phyloP scores from a whole-genome alignment of 2,113 vertebrate species.

The Amazona vittata region DNA sequence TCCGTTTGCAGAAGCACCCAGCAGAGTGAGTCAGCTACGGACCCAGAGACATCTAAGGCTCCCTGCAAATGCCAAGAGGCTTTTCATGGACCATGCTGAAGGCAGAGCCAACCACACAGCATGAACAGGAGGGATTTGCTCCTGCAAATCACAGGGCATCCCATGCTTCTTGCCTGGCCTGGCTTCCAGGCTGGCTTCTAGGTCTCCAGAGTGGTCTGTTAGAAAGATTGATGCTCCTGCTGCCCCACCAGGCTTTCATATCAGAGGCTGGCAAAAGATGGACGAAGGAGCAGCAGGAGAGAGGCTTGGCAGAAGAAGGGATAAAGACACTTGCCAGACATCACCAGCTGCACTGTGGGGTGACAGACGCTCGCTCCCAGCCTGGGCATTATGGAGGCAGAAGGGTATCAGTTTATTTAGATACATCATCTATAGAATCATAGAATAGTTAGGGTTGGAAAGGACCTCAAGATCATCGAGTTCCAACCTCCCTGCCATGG shows the following conservation, averaged over 20 bases:
- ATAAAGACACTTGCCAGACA: not conserved
- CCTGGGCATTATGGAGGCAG: not conserved
- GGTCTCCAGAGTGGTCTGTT: not conserved
- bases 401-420: not conserved
- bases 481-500: too few species aligned
- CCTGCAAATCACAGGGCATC: fast-evolving
- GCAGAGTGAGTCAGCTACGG: fast-evolving
- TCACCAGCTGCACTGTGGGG: fast-evolving
- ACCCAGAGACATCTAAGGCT: fast-evolving
- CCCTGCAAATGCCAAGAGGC: not conserved
- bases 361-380: not conserved
- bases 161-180: not conserved
- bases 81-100: fast-evolving
- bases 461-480: too few species aligned
- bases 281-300: not conserved
- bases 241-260: fast-evolving
- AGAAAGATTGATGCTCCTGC: not conserved
- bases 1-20: fast-evolving
- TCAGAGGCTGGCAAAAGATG: not conserved
- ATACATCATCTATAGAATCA: not conserved
- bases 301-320: not conserved
- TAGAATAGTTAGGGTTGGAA: too few species aligned
- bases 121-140: not conserved
- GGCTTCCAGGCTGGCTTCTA: not conserved
- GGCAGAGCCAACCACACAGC: not conserved